Evolutionary conservation across 2,797 vertebrate genomes (phyloP), one percentile per base, ranked within the genome.

Genomic region (Rachycentron canadum): DNA sequence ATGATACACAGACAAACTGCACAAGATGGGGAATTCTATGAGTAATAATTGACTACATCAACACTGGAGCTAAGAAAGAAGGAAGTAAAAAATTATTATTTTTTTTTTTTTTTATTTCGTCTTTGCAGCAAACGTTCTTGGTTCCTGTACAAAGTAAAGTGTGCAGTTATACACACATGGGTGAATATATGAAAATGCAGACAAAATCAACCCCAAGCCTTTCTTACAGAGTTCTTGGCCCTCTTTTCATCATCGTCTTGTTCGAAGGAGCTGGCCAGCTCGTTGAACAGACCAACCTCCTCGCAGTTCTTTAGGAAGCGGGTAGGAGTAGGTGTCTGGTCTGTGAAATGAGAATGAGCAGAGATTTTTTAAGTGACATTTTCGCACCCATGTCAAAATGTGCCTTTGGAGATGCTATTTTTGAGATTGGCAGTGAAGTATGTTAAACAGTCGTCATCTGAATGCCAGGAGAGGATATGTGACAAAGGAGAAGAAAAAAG

Each of bases 261-360:
- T 86, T 98, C 97, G 38, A 99, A 99, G 79, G 97, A 97, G 83
- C 93, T 97, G 79, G 96, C 97, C 86, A 99, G 94, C 91, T 99
- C 98, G 67, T 97, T 98, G 95, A 99, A 99, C 67, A 99, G 95
- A 58, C 98, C 98, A 56, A 99, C 98, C 81, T 99, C 98, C 86
- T 99, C 98, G 45, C 98, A 99, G 94, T 99, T 99, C 94, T 99
- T 99, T 90, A 99, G 89, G 95, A 99, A 99, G 85, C 98, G 96
- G 12, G 98, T 99, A 7, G 98, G 98, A 86, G 98, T 99, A 28
- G 98, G 98, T 21, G 98, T 99, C 92, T 99, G 98, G 93, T 99
- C 98, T 99, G 95, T 77, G 76, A 86, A 83, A 88, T 25, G 65
- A 38, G 43, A 84, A 88, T 23, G 28, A 80, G 73, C 55, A 82